These are phyloP conservation scores for Cephonodes hylas DNA, from an alignment of 2,888 invertebrate species.

Conservation along the genomic window DNA sequence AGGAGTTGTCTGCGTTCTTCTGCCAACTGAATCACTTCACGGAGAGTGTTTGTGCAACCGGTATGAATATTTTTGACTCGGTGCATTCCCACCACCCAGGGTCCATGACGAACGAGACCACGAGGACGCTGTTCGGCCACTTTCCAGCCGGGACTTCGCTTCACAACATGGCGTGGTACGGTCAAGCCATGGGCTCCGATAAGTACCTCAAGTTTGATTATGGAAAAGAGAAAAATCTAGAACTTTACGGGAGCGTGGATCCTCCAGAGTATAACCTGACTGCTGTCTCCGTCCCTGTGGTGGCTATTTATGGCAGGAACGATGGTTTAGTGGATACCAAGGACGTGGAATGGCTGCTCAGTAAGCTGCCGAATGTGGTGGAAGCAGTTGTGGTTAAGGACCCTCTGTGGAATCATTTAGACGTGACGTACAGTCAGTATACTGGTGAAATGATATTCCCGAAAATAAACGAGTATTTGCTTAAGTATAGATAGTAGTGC, in stretches of 20 bases:
- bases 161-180: conserved; percentile 55
- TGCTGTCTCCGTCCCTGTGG: conserved; percentile 47
- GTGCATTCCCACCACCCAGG: conserved; percentile 43
- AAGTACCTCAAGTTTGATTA: conserved; percentile 60
- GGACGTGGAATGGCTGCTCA: conserved; percentile 78
- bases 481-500: conserved; percentile 18
- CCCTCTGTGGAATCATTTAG: conserved; percentile 49
- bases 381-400: conserved; percentile 79
- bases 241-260: conserved; percentile 42
- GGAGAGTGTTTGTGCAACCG: conserved; percentile 36
- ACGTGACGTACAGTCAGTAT: conserved; percentile 32
- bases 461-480: conserved; percentile 66
- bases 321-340: conserved; percentile 82
- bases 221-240: conserved; percentile 46
- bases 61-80: conserved; percentile 39
- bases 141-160: conserved; percentile 58
- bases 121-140: conserved; percentile 44
- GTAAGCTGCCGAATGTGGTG: conserved; percentile 78
- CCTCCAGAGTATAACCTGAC: conserved; percentile 56
- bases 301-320: conserved; percentile 55
- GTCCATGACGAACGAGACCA: conserved; percentile 49
- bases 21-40: conserved; percentile 45
- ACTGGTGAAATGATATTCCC: conserved; percentile 33
- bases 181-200: conserved; percentile 44
- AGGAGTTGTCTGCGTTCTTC: conserved; percentile 50